Evolutionary conservation across 2,888 invertebrate genomes (phyloP), one percentile per base, ranked within the genome.

Genomic region (Polylopha cassiicola): DNA sequence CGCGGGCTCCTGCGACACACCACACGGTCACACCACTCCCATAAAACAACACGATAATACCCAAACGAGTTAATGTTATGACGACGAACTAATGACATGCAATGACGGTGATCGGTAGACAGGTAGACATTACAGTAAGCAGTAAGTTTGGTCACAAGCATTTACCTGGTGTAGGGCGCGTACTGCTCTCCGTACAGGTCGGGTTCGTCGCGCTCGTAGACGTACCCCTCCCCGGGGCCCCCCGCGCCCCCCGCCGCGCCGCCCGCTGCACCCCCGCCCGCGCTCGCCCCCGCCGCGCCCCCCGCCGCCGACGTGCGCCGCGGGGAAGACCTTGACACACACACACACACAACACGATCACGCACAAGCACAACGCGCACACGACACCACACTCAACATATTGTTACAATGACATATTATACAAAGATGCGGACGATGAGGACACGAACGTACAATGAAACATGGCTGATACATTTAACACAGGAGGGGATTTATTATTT

Each of bases 131-230:
- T 4, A 6, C 15, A 15, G 4, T 15, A 10, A 3, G 11, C 2
- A n/a, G n/a, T 14, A 39, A n/a, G n/a, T n/a, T n/a, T n/a, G n/a
- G n/a, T n/a, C 39, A 29, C 9, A 21, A 22, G 33, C 32, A 11
- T 22, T 13, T 62, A 79, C 74, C 82, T 74, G 37, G 76, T 57
- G 38, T 73, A 86, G 0, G 84, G 73, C 9, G 73, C 63, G 53
- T 73, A 85, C 57, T 82, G 84, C 4, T 84, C 85, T 17, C 70
- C 73, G 57, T 81, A 84, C 10, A 78, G 53, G 50, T 84, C 84
- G 3, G 74, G 60, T 43, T 84, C 84, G 43, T 84, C 81, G 9
- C 79, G 63, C 20, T 80, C 80, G 55, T 73, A 76, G 20, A 53
- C 54, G 47, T 58, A 62, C 28, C 49, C 51, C 44, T 49, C 24